Conservation (phyloP, 2,113 vertebrate species). For the Phasianus colchicus region DNA sequence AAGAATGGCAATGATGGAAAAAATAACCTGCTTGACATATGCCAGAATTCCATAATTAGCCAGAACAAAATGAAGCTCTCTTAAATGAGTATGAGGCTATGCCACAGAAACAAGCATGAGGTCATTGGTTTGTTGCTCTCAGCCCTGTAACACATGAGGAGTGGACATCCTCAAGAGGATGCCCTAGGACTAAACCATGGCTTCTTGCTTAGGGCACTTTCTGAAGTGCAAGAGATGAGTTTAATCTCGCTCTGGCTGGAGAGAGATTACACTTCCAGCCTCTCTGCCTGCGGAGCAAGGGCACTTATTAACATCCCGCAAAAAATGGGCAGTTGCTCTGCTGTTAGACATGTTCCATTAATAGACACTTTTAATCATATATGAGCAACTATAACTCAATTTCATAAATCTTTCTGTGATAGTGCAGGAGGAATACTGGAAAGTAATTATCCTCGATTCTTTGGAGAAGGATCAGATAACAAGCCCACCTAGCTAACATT, state of each 20-base stretch:
- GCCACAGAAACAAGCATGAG: background rate
- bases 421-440: background rate
- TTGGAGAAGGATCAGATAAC: background rate
- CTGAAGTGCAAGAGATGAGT: fast-evolving
- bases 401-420: background rate
- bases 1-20: background rate
- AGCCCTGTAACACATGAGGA: fast-evolving
- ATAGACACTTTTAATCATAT: background rate
- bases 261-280: background rate
- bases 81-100: background rate
- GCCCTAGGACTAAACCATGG: background rate
- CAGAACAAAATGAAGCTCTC: background rate
- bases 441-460: background rate
- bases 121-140: background rate
- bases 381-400: background rate
- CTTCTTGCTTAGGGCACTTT: background rate
- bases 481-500: background rate
- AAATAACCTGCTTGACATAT: background rate
- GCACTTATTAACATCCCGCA: background rate
- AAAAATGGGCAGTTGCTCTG: background rate
- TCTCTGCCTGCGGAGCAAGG: background rate
- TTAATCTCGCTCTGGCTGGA: background rate
- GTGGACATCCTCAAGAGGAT: background rate
- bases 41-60: background rate
- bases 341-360: background rate